Evolutionary conservation across 2,113 vertebrate genomes (phyloP).

Genomic region (Poecile atricapillus): DNA sequence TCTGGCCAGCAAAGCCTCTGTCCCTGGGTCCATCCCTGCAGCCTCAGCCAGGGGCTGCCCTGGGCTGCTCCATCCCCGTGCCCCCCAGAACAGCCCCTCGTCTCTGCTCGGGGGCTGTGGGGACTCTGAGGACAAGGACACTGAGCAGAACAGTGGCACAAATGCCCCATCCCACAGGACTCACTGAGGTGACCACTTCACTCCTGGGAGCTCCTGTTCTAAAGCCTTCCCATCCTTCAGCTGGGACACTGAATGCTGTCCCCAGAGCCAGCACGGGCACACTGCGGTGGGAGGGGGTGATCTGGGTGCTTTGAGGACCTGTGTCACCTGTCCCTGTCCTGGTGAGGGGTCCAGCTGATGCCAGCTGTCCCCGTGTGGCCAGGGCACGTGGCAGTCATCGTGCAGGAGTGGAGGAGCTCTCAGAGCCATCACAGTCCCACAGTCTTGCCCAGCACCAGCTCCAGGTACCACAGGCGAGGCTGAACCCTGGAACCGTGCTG

Average conservation of each 20-base stretch:
- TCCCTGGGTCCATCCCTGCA: background rate
- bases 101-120: background rate
- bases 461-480: background rate
- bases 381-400: fast-evolving
- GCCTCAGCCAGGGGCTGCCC: background rate
- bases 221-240: background rate
- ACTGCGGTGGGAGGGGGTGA: background rate
- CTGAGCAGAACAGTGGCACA: background rate
- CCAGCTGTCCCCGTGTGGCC: background rate
- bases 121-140: background rate
- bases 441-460: background rate
- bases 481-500: background rate
- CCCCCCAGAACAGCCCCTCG: background rate
- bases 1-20: background rate
- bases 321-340: background rate
- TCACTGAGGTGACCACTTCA: background rate
- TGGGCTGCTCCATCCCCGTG: background rate
- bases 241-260: background rate
- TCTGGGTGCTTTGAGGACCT: background rate
- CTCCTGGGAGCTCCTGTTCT: background rate
- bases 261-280: background rate
- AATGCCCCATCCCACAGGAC: background rate
- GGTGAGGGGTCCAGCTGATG: background rate
- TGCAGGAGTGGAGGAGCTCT: background rate
- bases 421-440: background rate